These are phyloP conservation scores for Aurelia sp. DNA, from an alignment of 30 jellyfish, hydroid and myxozoan species.

Conservation along the genomic window DNA sequence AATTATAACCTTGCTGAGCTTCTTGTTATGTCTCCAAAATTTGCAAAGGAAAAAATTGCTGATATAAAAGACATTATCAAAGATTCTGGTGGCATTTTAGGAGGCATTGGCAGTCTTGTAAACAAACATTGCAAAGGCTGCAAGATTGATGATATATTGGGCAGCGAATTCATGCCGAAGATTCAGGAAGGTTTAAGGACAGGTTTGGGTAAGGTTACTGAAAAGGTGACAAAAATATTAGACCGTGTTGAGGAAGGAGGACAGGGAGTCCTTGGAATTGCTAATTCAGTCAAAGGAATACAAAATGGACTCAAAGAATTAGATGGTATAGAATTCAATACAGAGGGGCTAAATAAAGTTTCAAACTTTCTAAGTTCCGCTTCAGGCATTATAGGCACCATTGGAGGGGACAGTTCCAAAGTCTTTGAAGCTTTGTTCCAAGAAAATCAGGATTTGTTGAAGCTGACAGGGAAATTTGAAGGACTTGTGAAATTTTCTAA, in stretches of 20 bases:
- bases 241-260: slow-evolving; percentile 83
- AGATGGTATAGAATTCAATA: slow-evolving; percentile 47
- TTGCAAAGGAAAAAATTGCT: slow-evolving; percentile 79
- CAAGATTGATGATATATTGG: slow-evolving; percentile 67
- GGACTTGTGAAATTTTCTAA: slow-evolving; percentile 74
- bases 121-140: slow-evolving; percentile 75
- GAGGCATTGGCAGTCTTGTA: slow-evolving; percentile 45
- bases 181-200: slow-evolving; percentile 32
- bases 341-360: slow-evolving; percentile 71
- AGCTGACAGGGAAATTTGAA: slow-evolving; percentile 75
- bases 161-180: slow-evolving; percentile 58
- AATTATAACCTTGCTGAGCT: slow-evolving; percentile 80
- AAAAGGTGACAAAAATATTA: slow-evolving; percentile 60
- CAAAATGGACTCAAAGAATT: slow-evolving; percentile 40
- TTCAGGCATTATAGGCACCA: slow-evolving; percentile 57
- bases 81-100: slow-evolving; percentile 80
- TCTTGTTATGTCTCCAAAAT: slow-evolving; percentile 83
- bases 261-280: slow-evolving; percentile 47
- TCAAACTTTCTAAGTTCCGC: slow-evolving; percentile 63
- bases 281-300: slow-evolving; percentile 70
- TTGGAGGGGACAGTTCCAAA: slow-evolving; percentile 61
- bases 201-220: slow-evolving; percentile 61
- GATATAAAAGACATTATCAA: slow-evolving; percentile 80
- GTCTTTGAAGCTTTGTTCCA: slow-evolving; percentile 68
- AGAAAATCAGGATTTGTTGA: slow-evolving; percentile 61